Conservation (phyloP, 2,888 invertebrate species). For the Agrenia bidenticulata region DNA sequence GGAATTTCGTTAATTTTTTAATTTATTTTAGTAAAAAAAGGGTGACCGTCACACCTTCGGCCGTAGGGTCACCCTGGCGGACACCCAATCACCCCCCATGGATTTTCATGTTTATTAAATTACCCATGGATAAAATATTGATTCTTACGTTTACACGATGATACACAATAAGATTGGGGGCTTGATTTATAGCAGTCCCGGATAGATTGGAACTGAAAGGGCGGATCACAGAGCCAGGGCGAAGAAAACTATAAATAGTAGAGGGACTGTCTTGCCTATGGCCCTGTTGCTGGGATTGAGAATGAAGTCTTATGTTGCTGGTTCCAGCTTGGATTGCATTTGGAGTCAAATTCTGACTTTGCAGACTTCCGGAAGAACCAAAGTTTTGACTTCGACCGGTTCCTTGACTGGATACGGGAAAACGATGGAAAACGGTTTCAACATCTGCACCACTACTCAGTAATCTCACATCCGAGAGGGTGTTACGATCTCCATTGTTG, state of each 20-base stretch:
- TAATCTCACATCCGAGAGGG: slow-evolving; percentile 44
- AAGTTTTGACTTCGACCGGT: slow-evolving; percentile 21
- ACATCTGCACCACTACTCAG: slow-evolving; percentile 39
- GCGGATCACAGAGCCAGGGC: slow-evolving; percentile 7
- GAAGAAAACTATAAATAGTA: slow-evolving; percentile 1
- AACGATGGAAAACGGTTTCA: slow-evolving; percentile 26
- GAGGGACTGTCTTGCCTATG: neutral
- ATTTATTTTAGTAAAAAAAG: no score
- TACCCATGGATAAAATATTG: no score
- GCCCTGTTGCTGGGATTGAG: slow-evolving; percentile 3
- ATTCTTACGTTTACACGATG: slow-evolving; percentile 43
- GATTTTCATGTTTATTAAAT: no score
- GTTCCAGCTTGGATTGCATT: slow-evolving; percentile 14
- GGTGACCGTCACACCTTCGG: no score
- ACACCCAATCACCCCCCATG: no score
- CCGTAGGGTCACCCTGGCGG: no score
- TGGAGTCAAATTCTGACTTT: slow-evolving; percentile 20
- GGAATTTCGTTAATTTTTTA: no score
- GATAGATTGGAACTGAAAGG: neutral
- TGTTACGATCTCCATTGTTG: slow-evolving; percentile 31
- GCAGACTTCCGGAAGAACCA: slow-evolving; percentile 7
- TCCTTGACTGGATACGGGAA: slow-evolving; percentile 2
- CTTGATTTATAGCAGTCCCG: neutral
- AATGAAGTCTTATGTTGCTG: neutral
- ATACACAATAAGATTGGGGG: slow-evolving; percentile 44